Conservation (phyloP, 2,888 invertebrate genomes). For the Patella ulyssiponensis region DNA sequence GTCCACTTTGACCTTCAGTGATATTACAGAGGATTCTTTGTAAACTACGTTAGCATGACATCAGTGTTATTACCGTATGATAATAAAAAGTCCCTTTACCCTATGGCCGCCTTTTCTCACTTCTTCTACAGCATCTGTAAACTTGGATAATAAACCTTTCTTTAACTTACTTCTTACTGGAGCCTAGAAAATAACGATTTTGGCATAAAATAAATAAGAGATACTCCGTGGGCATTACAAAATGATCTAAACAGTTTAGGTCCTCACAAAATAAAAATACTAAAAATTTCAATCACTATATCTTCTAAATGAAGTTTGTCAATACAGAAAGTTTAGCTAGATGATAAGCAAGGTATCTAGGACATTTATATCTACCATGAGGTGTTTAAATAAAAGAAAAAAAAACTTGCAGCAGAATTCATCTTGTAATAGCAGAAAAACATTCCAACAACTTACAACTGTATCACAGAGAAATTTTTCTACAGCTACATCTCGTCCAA, state of each 20-base stretch:
- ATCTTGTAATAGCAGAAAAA: too few species aligned
- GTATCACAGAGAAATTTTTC: slow-evolving; percentile 67
- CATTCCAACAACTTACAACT: slow-evolving; percentile 56
- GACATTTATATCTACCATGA: neutral
- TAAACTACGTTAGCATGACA: too few species aligned
- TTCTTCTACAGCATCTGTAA: slow-evolving; percentile 68
- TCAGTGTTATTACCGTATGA: too few species aligned
- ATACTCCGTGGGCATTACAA: neutral
- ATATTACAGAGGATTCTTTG: too few species aligned
- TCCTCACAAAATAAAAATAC: too few species aligned
- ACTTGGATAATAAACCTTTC: slow-evolving; percentile 66
- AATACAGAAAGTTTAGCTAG: too few species aligned
- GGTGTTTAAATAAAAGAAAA: neutral
- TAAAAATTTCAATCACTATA: too few species aligned
- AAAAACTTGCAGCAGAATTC: neutral
- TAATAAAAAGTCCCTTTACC: slow-evolving; percentile 36
- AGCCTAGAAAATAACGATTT: slow-evolving; percentile 51
- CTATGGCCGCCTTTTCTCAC: slow-evolving; percentile 66
- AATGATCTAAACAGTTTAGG: too few species aligned
- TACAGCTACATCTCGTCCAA: slow-evolving; percentile 66
- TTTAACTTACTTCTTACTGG: slow-evolving; percentile 69
- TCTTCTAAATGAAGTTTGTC: too few species aligned
- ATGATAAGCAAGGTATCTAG: too few species aligned
- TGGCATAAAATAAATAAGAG: neutral
- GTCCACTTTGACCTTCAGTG: too few species aligned